Percentiles rank a stretch among this genome's conserved stretches.
Evolutionary conservation across 1,140 invertebrate species (phyloP).

Genomic region (Brachionus manjavacas): DNA sequence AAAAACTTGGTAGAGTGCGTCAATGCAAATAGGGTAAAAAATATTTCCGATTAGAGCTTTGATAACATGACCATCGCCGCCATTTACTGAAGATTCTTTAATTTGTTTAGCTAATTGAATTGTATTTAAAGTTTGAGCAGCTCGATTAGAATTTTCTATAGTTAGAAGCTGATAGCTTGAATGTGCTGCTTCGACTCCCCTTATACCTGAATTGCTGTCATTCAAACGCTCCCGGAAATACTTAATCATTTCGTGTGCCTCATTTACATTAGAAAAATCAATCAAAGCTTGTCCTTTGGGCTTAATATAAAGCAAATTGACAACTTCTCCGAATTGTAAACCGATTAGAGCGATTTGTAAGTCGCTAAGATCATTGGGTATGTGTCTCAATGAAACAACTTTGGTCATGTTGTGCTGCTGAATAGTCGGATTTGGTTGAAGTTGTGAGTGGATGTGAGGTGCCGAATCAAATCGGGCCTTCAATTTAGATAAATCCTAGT

Average conservation of each 20-base stretch:
- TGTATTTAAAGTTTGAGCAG: slow-evolving; percentile 58
- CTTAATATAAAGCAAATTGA: slow-evolving; percentile 90
- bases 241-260: slow-evolving; percentile 75
- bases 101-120: slow-evolving; percentile 40
- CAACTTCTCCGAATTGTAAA: slow-evolving; percentile 89
- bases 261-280: slow-evolving; percentile 87
- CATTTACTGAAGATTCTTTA: background rate
- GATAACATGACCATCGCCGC: slow-evolving; percentile 66
- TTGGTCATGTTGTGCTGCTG: slow-evolving; percentile 1
- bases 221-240: slow-evolving; percentile 78
- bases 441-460: background rate
- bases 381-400: slow-evolving; percentile 95
- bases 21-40: slow-evolving; percentile 93
- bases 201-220: slow-evolving; percentile 80
- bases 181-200: slow-evolving; percentile 32
- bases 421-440: background rate
- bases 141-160: slow-evolving; percentile 97
- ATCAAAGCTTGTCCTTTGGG: slow-evolving; percentile 97
- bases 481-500: slow-evolving; percentile 36
- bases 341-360: slow-evolving; percentile 93
- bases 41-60: slow-evolving; percentile 92
- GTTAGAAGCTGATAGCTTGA: slow-evolving; percentile 60
- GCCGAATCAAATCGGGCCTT: slow-evolving; percentile 32
- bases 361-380: slow-evolving; percentile 91
- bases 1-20: slow-evolving; percentile 87